Evolutionary conservation across 2,113 vertebrate species (phyloP).

Genomic region (Tautogolabrus adspersus): DNA sequence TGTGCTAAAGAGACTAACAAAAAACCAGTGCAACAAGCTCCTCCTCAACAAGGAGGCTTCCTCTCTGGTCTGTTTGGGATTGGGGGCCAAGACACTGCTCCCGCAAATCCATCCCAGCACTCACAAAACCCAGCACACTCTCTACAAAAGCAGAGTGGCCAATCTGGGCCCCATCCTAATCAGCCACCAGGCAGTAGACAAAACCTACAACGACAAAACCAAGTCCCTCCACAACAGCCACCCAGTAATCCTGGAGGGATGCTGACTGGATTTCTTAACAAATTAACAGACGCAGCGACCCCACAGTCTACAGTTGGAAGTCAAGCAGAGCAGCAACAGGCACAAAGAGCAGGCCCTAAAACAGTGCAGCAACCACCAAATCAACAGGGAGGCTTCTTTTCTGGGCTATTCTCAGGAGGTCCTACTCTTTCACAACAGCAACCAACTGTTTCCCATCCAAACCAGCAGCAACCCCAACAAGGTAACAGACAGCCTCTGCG

Average conservation of each 20-base stretch:
- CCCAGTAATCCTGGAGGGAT: constrained; percentile 67
- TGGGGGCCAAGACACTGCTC: constrained; percentile 75
- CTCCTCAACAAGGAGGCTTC: constrained; percentile 75
- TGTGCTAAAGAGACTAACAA: constrained; percentile 41
- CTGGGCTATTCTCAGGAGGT: constrained; percentile 77
- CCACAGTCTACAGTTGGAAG: constrained; percentile 41
- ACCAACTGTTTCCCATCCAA: constrained; percentile 36
- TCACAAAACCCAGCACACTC: constrained; percentile 35
- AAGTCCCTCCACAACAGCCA: constrained; percentile 66
- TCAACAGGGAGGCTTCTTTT: constrained; percentile 79
- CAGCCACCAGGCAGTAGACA: constrained; percentile 58
- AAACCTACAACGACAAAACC: constrained; percentile 73
- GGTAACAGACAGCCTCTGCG: constrained; percentile 76
- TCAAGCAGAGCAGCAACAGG: constrained; percentile 64
- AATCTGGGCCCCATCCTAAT: constrained; percentile 42
- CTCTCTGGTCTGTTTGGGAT: constrained; percentile 84
- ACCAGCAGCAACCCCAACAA: constrained; percentile 72
- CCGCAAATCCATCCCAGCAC: constrained; percentile 41
- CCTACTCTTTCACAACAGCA: constrained; percentile 54
- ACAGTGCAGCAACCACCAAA: constrained; percentile 62
- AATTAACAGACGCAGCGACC: constrained; percentile 72
- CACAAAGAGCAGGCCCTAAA: constrained; percentile 48
- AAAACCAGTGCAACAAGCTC: constrained; percentile 49
- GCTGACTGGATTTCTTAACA: constrained; percentile 78
- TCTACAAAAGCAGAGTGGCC: constrained; percentile 23